A percentile compares a stretch with the other conserved stretches of the same genome.
These are phyloP conservation scores for Congeria kusceri DNA, from an alignment of 2,888 invertebrate species.

Conservation along the genomic window DNA sequence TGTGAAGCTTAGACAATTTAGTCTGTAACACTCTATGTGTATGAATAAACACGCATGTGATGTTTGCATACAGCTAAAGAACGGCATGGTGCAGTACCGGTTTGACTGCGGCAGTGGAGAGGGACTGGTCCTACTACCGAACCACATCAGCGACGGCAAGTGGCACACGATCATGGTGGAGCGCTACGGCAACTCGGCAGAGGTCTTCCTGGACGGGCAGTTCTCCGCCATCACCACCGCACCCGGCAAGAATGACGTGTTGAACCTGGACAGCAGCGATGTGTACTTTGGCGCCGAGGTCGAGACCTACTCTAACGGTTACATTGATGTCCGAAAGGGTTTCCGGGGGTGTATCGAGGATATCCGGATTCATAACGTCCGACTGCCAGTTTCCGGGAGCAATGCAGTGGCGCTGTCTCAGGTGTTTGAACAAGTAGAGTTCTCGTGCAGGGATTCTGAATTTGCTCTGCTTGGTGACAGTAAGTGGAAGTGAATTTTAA, in stretches of 20 bases:
- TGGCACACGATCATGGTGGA: constrained; percentile 94
- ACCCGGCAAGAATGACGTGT: constrained; percentile 92
- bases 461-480: constrained; percentile 58
- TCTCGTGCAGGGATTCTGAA: constrained; percentile 84
- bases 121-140: constrained; percentile 91
- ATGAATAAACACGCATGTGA: neutral
- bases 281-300: constrained; percentile 95
- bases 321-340: constrained; percentile 90
- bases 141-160: constrained; percentile 93
- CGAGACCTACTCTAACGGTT: constrained; percentile 73
- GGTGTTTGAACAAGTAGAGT: constrained; percentile 85
- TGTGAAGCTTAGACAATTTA: too few species aligned
- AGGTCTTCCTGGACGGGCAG: constrained; percentile 92
- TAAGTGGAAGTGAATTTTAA: constrained; percentile 46
- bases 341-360: constrained; percentile 97
- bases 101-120: constrained; percentile 97
- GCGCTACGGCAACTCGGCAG: constrained; percentile 91
- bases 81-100: constrained; percentile 94
- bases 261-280: constrained; percentile 94
- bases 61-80: constrained; percentile 88
- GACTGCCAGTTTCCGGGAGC: constrained; percentile 88
- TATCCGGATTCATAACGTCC: constrained; percentile 91
- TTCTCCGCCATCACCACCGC: constrained; percentile 90
- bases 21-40: too few species aligned
- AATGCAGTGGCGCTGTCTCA: constrained; percentile 86